Conservation (phyloP, 2,797 vertebrate genomes). For the Eptatretus atami region DNA sequence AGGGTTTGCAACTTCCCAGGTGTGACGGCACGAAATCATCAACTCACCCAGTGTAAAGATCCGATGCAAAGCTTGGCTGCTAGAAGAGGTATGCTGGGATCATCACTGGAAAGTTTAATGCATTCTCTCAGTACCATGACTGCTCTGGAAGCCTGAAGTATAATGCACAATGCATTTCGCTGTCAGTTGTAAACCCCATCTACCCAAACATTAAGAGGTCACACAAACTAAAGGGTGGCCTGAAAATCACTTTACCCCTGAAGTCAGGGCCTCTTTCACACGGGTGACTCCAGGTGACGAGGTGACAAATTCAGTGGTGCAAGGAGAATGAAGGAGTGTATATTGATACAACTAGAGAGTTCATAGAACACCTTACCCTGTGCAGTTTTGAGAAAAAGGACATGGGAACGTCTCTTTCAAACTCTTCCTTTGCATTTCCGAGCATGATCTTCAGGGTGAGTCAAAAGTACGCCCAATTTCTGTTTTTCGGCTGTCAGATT, state of each 20-base stretch:
- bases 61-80: constrained; percentile 87
- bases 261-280: not conserved
- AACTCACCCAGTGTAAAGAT: constrained; percentile 70
- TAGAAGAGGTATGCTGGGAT: constrained; percentile 71
- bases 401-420: no score
- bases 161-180: not conserved
- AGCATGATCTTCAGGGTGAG: no score
- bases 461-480: no score
- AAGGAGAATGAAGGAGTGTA: no score
- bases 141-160: constrained; percentile 49
- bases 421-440: no score
- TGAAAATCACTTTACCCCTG: not conserved
- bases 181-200: not conserved
- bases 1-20: not conserved
- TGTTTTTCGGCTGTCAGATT: no score
- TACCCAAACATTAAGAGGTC: not conserved
- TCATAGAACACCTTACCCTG: no score
- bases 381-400: no score
- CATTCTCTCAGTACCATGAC: constrained; percentile 88
- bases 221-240: not conserved
- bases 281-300: not conserved
- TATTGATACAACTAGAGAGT: no score
- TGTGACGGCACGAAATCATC: constrained; percentile 4
- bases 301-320: not conserved
- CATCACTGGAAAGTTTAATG: constrained; percentile 66